Evolutionary conservation across 2,888 invertebrate species (phyloP).

Genomic region (Muscina levida): DNA sequence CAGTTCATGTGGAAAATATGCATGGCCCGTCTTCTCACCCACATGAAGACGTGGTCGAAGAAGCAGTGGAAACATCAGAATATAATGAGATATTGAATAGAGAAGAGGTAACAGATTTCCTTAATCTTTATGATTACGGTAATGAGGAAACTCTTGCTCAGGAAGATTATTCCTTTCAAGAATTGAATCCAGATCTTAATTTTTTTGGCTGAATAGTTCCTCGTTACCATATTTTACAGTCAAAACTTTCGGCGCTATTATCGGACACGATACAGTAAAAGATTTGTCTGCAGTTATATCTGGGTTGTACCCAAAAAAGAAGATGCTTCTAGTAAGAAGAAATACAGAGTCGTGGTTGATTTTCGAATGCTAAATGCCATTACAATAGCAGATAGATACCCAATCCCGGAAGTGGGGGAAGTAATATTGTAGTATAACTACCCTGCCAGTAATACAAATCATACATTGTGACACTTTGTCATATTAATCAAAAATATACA

Average conservation of each 20-base stretch:
- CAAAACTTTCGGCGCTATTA: slow-evolving; percentile 3
- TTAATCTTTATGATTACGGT: not conserved
- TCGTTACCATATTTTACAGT: slow-evolving; percentile 9
- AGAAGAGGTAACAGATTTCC: too few species aligned
- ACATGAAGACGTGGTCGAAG: too few species aligned
- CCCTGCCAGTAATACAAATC: too few species aligned
- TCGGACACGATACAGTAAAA: not conserved
- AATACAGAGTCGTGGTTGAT: not conserved
- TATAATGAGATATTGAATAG: not conserved
- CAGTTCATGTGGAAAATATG: too few species aligned
- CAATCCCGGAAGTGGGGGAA: not conserved
- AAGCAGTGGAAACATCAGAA: not conserved
- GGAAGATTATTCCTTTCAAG: not conserved
- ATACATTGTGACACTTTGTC: too few species aligned
- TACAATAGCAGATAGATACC: not conserved
- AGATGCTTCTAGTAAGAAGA: not conserved
- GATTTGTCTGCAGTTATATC: not conserved
- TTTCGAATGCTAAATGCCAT: not conserved
- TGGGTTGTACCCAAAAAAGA: too few species aligned
- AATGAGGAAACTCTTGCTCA: not conserved
- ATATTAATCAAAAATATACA: too few species aligned
- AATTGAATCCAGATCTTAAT: not conserved
- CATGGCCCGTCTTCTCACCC: too few species aligned
- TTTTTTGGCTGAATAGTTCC: slow-evolving; percentile 4
- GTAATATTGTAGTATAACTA: too few species aligned